These are phyloP conservation scores for Agriopis leucophaearia DNA, from an alignment of 2,888 invertebrate species.

Conservation along the genomic window DNA sequence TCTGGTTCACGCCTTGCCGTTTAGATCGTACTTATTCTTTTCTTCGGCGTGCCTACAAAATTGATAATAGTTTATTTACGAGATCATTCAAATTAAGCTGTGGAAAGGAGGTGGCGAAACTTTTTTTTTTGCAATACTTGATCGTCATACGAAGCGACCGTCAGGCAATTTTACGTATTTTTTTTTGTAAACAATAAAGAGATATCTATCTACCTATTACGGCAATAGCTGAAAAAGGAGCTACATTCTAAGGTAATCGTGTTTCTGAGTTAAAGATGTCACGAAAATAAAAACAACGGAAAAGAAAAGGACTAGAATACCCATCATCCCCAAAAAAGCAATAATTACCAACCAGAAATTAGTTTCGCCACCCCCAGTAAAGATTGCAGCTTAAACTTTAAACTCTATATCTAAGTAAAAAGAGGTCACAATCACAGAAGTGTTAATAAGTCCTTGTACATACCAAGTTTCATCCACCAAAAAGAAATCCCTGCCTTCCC, in stretches of 20 bases:
- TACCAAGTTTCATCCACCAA: slow-evolving; percentile 72
- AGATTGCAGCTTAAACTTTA: slow-evolving; percentile 19
- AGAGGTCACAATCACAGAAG: slow-evolving; percentile 41
- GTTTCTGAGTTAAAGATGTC: background rate
- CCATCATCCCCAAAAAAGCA: slow-evolving; percentile 12
- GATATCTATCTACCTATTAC: no score
- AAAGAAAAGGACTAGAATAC: slow-evolving; percentile 13
- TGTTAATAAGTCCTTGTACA: slow-evolving; percentile 66
- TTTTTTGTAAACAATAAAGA: no score
- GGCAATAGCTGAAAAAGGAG: no score
- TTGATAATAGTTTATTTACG: slow-evolving; percentile 45
- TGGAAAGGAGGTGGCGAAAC: slow-evolving; percentile 47
- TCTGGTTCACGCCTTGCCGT: slow-evolving; percentile 73
- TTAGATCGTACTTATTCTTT: slow-evolving; percentile 77
- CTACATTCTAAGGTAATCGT: no score
- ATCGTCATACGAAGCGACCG: background rate
- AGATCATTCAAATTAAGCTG: slow-evolving; percentile 12
- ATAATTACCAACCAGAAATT: slow-evolving; percentile 31
- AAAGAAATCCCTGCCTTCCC: slow-evolving; percentile 73
- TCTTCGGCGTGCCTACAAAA: slow-evolving; percentile 77
- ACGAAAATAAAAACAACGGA: slow-evolving; percentile 4
- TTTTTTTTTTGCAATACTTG: background rate
- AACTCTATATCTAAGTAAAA: slow-evolving; percentile 30
- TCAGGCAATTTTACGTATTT: background rate
- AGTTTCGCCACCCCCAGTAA: slow-evolving; percentile 43